Percentiles rank a stretch among this genome's conserved stretches.
Evolutionary conservation across 2,113 vertebrate genomes (phyloP).

Genomic region (Ctenomys sociabilis): DNA sequence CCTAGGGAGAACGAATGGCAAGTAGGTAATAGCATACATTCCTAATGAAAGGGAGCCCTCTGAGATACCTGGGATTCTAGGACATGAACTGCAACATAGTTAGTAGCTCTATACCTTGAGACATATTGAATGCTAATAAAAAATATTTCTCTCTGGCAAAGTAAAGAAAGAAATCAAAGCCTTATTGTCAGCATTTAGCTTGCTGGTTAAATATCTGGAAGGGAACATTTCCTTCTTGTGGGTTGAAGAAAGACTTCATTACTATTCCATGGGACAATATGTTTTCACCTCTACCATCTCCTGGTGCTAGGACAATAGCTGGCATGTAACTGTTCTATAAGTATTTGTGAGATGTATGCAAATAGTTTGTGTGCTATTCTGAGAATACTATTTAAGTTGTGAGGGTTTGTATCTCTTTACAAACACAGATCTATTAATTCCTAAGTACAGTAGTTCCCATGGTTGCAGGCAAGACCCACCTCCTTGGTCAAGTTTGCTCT

Average conservation of each 20-base stretch:
- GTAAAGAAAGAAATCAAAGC: neutral
- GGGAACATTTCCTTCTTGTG: neutral
- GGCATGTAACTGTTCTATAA: neutral
- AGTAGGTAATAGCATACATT: neutral
- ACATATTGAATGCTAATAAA: conserved; percentile 10
- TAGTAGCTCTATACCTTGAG: neutral
- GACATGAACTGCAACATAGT: neutral
- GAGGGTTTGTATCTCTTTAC: neutral
- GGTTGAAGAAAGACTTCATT: conserved; percentile 12
- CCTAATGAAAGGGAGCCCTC: neutral
- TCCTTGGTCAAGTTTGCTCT: neutral
- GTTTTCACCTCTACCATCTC: neutral
- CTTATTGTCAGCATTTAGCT: neutral
- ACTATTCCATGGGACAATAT: neutral
- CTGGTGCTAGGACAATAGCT: neutral
- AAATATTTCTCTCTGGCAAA: neutral
- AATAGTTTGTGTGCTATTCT: neutral
- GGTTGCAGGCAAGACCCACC: neutral
- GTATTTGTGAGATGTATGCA: neutral
- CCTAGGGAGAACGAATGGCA: neutral
- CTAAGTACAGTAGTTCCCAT: neutral
- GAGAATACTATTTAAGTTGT: neutral
- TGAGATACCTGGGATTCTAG: neutral
- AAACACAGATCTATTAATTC: neutral
- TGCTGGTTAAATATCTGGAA: conserved; percentile 7